phyloP scores from a whole-genome alignment of 2,797 vertebrate genomes.

The Scolopax rusticola region DNA sequence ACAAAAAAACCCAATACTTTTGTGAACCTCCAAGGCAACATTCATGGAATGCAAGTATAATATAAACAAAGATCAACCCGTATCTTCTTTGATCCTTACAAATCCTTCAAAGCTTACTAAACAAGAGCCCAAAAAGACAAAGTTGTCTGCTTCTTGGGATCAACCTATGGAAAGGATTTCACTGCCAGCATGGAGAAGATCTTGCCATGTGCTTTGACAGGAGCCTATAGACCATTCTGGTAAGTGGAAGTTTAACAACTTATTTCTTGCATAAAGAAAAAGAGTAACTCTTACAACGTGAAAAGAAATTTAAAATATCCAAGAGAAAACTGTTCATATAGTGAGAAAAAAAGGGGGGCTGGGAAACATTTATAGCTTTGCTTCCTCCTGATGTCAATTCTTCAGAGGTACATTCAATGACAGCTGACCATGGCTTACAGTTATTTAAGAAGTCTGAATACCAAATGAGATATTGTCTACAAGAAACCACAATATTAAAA shows the following conservation, averaged over 20 bases:
- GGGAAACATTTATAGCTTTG: neutral
- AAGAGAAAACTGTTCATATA: neutral
- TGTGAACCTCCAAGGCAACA: neutral
- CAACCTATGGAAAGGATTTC: neutral
- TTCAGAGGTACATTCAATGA: neutral
- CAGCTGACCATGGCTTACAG: neutral
- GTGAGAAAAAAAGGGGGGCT: accelerated
- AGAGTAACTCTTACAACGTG: neutral
- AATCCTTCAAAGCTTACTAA: neutral
- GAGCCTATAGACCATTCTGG: too few relatives aligned
- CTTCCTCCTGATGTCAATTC: neutral
- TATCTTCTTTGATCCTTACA: neutral
- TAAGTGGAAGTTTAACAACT: too few relatives aligned
- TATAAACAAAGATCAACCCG: neutral
- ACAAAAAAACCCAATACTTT: neutral
- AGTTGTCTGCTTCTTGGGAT: neutral
- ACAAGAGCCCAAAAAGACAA: neutral
- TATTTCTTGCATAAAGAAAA: too few relatives aligned
- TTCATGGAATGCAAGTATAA: neutral
- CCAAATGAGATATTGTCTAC: neutral
- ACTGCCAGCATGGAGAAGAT: neutral
- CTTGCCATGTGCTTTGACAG: neutral
- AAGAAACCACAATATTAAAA: neutral
- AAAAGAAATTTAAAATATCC: neutral
- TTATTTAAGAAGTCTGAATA: neutral